Evolutionary conservation across 1,140 invertebrate genomes (phyloP).

Genomic region (Papilio glaucus): DNA sequence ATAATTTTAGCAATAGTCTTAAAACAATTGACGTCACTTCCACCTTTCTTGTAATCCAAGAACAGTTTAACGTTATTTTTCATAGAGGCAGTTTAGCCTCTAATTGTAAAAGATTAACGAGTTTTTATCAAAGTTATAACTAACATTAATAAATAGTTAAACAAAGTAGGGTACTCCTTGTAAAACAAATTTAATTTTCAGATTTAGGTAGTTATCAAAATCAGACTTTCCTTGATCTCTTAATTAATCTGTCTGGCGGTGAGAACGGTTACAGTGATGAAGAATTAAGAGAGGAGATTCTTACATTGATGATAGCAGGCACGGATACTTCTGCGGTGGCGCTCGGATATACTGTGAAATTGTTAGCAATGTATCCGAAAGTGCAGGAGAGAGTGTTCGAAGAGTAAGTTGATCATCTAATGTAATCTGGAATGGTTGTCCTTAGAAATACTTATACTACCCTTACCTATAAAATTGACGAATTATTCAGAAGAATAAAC

Average conservation of each 20-base stretch:
- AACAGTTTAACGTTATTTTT: too few relatives aligned
- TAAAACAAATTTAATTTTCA: conserved; percentile 41
- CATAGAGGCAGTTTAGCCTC: too few relatives aligned
- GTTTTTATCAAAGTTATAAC: neutral
- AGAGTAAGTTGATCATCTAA: conserved; percentile 46
- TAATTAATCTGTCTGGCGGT: conserved; percentile 50
- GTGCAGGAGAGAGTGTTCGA: conserved; percentile 54
- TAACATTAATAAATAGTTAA: too few relatives aligned
- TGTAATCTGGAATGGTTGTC: neutral
- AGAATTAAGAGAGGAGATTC: conserved; percentile 57
- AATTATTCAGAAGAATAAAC: too few relatives aligned
- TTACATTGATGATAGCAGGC: conserved; percentile 55
- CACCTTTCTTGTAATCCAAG: too few relatives aligned
- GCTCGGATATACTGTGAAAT: conserved; percentile 45
- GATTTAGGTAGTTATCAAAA: conserved; percentile 53
- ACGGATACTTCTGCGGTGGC: conserved; percentile 60
- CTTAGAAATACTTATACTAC: neutral
- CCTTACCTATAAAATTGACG: too few relatives aligned
- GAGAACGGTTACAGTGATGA: conserved; percentile 51
- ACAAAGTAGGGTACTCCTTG: too few relatives aligned
- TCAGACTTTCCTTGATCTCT: conserved; percentile 56
- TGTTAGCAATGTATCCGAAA: conserved; percentile 56
- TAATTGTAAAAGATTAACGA: too few relatives aligned
- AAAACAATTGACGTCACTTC: too few relatives aligned
- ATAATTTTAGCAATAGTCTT: neutral